Evolutionary conservation across 2,888 invertebrate species (phyloP).

Genomic region (Amphipyra tragopoginis): DNA sequence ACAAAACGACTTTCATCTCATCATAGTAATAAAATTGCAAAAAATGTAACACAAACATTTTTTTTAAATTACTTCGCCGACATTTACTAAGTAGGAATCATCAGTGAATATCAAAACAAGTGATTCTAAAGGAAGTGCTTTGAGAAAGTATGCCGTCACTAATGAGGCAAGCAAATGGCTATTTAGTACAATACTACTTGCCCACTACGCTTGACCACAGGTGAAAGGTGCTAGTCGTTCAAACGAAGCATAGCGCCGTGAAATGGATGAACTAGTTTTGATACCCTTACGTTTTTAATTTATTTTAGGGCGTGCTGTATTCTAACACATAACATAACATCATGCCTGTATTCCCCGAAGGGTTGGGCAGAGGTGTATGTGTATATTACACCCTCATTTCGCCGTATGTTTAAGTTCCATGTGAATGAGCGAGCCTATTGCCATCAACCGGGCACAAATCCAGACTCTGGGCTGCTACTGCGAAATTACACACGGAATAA

Average conservation of each 20-base stretch:
- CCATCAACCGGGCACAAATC: too few relatives aligned
- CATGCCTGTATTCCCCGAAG: too few relatives aligned
- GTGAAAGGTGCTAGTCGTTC: constrained; percentile 69
- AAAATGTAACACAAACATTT: constrained; percentile 3
- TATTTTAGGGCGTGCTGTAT: background rate
- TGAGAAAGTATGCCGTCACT: constrained; percentile 73
- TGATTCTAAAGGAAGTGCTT: constrained; percentile 54
- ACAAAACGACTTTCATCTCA: background rate
- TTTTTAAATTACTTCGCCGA: background rate
- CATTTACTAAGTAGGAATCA: constrained; percentile 12
- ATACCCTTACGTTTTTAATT: constrained; percentile 14
- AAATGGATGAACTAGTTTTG: constrained; percentile 17
- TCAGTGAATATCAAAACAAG: constrained; percentile 43
- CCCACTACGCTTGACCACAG: constrained; percentile 62
- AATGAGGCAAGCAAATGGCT: constrained; percentile 66
- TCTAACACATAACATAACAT: too few relatives aligned
- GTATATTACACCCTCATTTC: too few relatives aligned
- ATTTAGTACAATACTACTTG: constrained; percentile 62
- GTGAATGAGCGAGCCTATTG: too few relatives aligned
- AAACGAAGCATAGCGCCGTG: constrained; percentile 35
- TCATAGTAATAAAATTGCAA: constrained; percentile 10
- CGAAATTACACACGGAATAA: too few relatives aligned
- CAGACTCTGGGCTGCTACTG: too few relatives aligned
- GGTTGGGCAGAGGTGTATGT: too few relatives aligned
- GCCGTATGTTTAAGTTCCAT: too few relatives aligned